Evolutionary conservation across 92 coral and sea anemone species (phyloP).

Genomic region (Pocillopora meandrina): DNA sequence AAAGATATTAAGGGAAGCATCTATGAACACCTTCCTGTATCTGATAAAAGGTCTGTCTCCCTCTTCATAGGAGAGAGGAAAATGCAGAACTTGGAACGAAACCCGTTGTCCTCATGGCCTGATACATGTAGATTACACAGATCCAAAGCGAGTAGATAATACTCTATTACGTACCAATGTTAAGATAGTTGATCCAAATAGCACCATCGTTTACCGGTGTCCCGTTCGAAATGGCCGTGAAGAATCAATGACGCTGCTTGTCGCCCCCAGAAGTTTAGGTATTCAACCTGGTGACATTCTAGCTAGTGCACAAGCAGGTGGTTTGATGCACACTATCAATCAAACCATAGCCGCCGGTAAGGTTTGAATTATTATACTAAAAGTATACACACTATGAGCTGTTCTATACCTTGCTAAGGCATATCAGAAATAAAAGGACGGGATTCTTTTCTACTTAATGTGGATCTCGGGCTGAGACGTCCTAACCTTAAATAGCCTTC

Average conservation of each 20-base stretch:
- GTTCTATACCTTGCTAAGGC: not conserved
- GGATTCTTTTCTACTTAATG: too few species aligned
- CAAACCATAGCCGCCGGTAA: slow-evolving; percentile 5
- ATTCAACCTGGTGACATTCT: slow-evolving; percentile 51
- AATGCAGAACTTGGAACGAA: slow-evolving; percentile 74
- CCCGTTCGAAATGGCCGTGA: slow-evolving; percentile 59
- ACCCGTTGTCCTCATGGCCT: slow-evolving; percentile 75
- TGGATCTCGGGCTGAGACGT: too few species aligned
- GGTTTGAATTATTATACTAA: not conserved
- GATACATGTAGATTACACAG: slow-evolving; percentile 58
- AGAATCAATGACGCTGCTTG: slow-evolving; percentile 40
- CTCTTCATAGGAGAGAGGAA: slow-evolving; percentile 32
- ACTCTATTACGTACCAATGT: slow-evolving; percentile 47
- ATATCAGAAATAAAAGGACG: too few species aligned
- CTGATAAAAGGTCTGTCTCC: not conserved
- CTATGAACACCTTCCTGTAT: not conserved
- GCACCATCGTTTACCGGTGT: slow-evolving; percentile 60
- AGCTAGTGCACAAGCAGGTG: slow-evolving; percentile 80
- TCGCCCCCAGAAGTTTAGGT: slow-evolving; percentile 38
- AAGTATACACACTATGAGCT: not conserved
- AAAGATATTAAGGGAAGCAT: not conserved
- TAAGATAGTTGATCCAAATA: slow-evolving; percentile 61
- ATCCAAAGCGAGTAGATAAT: slow-evolving; percentile 56
- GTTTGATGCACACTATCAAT: slow-evolving; percentile 61
- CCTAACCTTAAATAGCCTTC: not conserved